Evolutionary conservation across 2,113 vertebrate species (phyloP), one percentile per base, ranked within the genome.

Genomic region (Chunga burmeisteri): DNA sequence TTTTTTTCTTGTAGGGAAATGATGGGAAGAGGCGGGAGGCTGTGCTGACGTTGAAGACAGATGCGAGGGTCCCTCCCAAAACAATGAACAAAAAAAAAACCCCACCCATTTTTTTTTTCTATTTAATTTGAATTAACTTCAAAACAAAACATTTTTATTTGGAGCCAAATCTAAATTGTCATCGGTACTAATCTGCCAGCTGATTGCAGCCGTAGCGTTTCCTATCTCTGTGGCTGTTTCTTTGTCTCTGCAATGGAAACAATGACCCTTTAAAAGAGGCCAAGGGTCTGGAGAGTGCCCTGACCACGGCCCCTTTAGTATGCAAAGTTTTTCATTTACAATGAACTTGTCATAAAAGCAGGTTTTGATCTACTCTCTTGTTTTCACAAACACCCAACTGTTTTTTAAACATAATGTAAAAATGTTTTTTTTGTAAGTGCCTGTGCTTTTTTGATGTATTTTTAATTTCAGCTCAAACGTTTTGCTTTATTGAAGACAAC

Each of bases 61-160:
- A 84, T 27, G 44, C 1, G 9, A 68, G 26, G 8, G 40, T 67
- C 32, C 40, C 25, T 92, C 74, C 40, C 10, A 62, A 56, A 82
- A 55, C 36, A 22, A 40, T 19, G 19, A 63, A 62, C 40, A 30
- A 13, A n/a, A 23, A n/a, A 11, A 40, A n/a, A 10, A 16, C 14
- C 11, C 9, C n/a, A 49, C 4, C 10, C 25, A 6, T 1, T 14
- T n/a, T 26, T 8, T 11, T 16, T 55, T 12, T 2, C 19, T 9
- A 30, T 36, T 89, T 53, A 15, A 49, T 87, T 50, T 67, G 0
- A 85, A 65, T 83, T 59, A 32, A 32, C 18, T 77, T 86, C 13
- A 55, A 67, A 78, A 5, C 9, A 47, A 86, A 92, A 53, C 56
- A 4, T 13, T 74, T 91, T 42, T 58, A n/a, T 67, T 67, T 42